Conservation (phyloP, 2,113 vertebrate genomes). For the Clarias batrachus region DNA sequence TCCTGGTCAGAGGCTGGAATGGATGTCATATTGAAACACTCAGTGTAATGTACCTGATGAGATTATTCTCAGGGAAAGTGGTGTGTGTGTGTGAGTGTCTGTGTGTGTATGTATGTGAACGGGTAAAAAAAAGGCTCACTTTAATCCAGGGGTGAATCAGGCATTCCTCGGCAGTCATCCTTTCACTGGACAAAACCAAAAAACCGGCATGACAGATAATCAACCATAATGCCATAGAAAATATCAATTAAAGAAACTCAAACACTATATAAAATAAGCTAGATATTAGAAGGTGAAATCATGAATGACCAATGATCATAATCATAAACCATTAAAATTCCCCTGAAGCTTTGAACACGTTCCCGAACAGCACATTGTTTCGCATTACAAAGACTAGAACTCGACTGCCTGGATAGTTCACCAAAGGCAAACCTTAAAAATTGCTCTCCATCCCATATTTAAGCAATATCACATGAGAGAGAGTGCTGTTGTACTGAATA, state of each 20-base stretch:
- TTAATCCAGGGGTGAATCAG: conserved; percentile 80
- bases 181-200: conserved; percentile 56
- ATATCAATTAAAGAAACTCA: neutral
- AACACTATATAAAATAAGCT: neutral
- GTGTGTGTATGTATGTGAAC: too few relatives aligned
- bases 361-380: neutral
- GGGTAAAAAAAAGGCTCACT: conserved; percentile 56
- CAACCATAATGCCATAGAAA: neutral
- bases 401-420: too few relatives aligned
- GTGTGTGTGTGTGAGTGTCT: neutral
- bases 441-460: neutral
- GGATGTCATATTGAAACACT: neutral
- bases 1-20: conserved; percentile 70
- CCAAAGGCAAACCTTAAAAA: neutral
- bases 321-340: neutral
- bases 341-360: neutral
- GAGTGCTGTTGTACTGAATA: too few relatives aligned
- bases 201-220: neutral
- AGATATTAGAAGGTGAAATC: neutral
- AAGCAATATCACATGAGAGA: neutral
- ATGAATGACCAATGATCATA: neutral
- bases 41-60: too few relatives aligned
- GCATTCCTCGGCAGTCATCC: conserved; percentile 72
- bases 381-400: neutral
- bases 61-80: neutral